phyloP scores from a whole-genome alignment of 2,113 vertebrate species.

The Notothenia coriiceps region DNA sequence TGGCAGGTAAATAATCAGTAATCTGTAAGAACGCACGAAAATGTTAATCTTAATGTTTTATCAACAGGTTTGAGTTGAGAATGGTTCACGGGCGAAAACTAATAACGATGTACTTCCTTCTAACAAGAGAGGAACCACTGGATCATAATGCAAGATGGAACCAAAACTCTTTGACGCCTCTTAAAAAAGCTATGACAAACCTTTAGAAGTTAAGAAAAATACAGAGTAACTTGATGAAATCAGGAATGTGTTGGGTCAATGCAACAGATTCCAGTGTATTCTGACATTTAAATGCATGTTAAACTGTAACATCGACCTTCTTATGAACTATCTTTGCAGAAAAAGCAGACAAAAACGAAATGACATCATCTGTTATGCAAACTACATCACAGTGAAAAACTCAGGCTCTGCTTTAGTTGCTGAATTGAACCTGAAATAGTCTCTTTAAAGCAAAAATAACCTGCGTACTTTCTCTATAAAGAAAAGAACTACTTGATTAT shows the following conservation, averaged over 20 bases:
- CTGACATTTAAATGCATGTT: neutral
- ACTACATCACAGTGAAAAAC: conserved; percentile 10
- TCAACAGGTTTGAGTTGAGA: conserved; percentile 57
- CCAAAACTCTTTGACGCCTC: conserved; percentile 11
- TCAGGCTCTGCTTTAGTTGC: neutral
- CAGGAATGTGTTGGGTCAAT: neutral
- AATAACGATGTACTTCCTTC: conserved; percentile 18
- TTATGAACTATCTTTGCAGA: neutral
- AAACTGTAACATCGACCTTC: neutral
- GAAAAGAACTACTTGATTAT: conserved; percentile 18
- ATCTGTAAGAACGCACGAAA: neutral
- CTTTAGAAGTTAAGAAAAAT: conserved; percentile 20
- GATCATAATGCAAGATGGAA: conserved; percentile 21
- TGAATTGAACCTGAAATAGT: conserved; percentile 16
- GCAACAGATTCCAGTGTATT: neutral
- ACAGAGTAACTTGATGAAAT: conserved; percentile 5
- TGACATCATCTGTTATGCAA: conserved; percentile 45
- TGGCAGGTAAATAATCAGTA: neutral
- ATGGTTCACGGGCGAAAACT: conserved; percentile 14
- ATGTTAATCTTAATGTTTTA: neutral
- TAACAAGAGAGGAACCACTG: conserved; percentile 1
- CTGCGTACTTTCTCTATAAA: neutral
- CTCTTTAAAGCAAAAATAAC: neutral
- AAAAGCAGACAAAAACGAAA: conserved; percentile 21
- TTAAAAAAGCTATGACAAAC: neutral